Conservation (phyloP, 2,113 vertebrate genomes). For the Istiophorus platypterus region DNA sequence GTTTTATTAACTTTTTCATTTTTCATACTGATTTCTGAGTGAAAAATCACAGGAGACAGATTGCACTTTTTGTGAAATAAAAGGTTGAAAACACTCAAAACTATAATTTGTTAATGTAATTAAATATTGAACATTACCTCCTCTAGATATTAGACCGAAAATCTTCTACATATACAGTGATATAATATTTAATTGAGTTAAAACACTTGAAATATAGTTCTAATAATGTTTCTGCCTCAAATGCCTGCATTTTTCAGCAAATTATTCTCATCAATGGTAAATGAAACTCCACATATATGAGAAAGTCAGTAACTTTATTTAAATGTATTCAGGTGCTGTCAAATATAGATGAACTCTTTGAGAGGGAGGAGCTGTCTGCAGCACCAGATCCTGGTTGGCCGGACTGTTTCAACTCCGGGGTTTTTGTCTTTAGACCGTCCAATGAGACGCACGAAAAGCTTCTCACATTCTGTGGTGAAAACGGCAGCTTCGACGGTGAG, state of each 20-base stretch:
- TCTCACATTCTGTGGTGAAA: conserved; percentile 88
- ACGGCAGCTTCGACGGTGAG: conserved; percentile 97
- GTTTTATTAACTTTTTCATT: background rate
- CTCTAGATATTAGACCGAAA: background rate
- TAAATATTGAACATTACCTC: background rate
- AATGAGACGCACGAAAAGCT: conserved; percentile 92
- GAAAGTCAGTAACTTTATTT: background rate
- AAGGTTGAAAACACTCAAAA: background rate
- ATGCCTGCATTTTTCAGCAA: background rate
- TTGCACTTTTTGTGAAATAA: background rate
- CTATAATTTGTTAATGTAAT: background rate
- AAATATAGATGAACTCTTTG: conserved; percentile 97
- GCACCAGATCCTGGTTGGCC: conserved; percentile 99
- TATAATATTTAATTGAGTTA: background rate
- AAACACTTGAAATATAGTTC: background rate
- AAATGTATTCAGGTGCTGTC: conserved; percentile 88
- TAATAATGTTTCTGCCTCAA: background rate
- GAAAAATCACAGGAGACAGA: background rate
- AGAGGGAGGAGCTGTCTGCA: conserved; percentile 96
- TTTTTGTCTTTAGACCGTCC: conserved; percentile 95
- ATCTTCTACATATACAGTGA: background rate
- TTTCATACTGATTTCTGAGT: background rate
- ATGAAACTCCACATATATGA: background rate
- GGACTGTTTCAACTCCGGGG: conserved; percentile 98
- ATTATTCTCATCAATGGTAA: background rate